These are phyloP conservation scores for Amblyornis subalaris DNA, from an alignment of 2,113 vertebrate genomes.

Conservation along the genomic window DNA sequence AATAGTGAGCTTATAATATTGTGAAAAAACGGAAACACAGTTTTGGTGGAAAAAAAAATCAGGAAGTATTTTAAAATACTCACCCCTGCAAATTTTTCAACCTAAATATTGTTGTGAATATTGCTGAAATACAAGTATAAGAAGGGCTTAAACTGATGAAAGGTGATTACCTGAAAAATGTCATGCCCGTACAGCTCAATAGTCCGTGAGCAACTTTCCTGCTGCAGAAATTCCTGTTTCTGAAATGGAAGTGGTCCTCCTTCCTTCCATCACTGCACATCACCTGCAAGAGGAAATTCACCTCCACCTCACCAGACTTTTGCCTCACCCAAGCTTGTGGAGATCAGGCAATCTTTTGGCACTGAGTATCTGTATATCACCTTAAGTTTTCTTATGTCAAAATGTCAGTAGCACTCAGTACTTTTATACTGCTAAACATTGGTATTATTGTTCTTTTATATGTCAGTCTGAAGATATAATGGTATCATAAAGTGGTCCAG, in stretches of 20 bases:
- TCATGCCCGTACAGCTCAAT: neutral
- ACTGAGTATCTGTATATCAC: neutral
- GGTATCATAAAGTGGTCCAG: neutral
- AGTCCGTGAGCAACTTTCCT: neutral
- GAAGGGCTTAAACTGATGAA: neutral
- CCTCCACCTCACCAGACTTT: neutral
- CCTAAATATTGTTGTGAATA: neutral
- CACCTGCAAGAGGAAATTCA: neutral
- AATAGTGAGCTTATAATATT: neutral
- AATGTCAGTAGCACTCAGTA: neutral
- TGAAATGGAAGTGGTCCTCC: neutral
- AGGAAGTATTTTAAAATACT: neutral
- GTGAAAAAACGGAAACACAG: neutral
- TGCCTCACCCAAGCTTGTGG: neutral
- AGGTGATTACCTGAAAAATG: neutral
- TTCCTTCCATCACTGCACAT: neutral
- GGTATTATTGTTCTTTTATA: neutral
- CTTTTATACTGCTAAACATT: conserved; percentile 4
- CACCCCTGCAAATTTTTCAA: neutral
- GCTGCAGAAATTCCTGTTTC: neutral
- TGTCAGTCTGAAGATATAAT: conserved; percentile 14
- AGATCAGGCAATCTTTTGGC: neutral
- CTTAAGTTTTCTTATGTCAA: conserved; percentile 9
- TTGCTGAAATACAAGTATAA: neutral
- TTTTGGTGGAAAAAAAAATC: neutral